Conservation (phyloP, 2,113 vertebrate species). For the Thryonomys swinderianus region DNA sequence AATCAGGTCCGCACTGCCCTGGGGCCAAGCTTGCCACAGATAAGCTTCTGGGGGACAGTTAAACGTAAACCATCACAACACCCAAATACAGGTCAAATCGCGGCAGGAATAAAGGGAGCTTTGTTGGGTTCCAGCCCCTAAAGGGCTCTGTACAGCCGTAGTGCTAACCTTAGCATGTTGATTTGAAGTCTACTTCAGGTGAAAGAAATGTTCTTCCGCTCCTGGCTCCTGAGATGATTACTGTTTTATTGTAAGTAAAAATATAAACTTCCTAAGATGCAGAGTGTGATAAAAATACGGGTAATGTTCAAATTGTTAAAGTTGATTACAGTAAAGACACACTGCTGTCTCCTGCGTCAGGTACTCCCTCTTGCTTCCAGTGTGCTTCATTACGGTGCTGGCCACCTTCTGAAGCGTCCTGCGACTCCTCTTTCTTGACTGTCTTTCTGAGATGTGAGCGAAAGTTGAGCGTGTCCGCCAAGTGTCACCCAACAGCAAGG, state of each 20-base stretch:
- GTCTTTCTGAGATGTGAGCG: background rate
- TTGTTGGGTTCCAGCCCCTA: background rate
- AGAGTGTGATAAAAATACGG: background rate
- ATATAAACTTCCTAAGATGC: background rate
- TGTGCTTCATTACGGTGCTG: background rate
- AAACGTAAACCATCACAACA: background rate
- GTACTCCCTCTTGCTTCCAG: background rate
- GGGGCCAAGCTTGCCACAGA: background rate
- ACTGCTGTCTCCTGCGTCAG: background rate
- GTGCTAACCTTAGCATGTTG: background rate
- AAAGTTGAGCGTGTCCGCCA: background rate
- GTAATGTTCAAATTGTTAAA: background rate
- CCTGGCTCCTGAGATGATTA: background rate
- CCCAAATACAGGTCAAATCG: background rate
- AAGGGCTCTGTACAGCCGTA: background rate
- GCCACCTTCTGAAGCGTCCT: background rate
- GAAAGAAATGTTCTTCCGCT: background rate
- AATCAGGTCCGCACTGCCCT: background rate
- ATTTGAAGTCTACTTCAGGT: background rate
- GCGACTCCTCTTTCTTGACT: background rate
- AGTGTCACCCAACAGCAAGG: background rate
- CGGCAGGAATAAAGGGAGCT: background rate
- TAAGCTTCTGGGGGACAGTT: background rate
- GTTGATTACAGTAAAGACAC: background rate
- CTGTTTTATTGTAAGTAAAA: constrained; percentile 11